Conservation (phyloP, 2,113 vertebrate genomes). For the Daboia siamensis region DNA sequence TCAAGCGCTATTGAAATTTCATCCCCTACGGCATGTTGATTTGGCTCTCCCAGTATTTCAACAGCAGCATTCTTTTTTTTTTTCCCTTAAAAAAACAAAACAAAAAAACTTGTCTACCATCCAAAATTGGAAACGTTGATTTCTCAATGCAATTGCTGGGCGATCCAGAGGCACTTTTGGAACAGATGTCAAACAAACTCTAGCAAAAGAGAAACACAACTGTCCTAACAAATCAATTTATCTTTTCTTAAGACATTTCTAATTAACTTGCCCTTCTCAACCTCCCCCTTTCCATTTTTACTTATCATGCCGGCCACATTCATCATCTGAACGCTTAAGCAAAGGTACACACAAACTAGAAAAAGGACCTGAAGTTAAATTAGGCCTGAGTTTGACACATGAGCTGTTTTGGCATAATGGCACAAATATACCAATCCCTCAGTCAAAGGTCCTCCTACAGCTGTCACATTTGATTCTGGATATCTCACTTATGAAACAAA, state of each 20-base stretch:
- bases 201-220: too few species aligned
- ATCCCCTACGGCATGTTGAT: not conserved
- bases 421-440: not conserved
- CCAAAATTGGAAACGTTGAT: not conserved
- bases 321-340: not conserved
- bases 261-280: not conserved
- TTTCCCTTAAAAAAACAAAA: not conserved
- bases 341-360: not conserved
- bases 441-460: not conserved
- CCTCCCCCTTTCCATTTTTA: not conserved
- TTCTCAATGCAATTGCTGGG: not conserved
- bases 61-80: not conserved
- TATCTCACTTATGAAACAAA: not conserved
- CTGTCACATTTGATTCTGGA: not conserved
- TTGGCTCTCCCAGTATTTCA: not conserved
- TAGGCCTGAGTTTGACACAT: not conserved
- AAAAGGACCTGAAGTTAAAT: not conserved
- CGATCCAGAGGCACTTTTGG: not conserved
- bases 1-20: not conserved
- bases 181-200: constrained; percentile 4
- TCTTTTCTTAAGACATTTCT: not conserved
- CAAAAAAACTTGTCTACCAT: not conserved
- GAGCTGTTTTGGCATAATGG: not conserved
- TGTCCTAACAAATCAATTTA: constrained; percentile 1
- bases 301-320: not conserved